Percentiles rank a stretch among this genome's conserved stretches.
phyloP scores from a whole-genome alignment of 2,888 invertebrate species.

The Morpho helenor region DNA sequence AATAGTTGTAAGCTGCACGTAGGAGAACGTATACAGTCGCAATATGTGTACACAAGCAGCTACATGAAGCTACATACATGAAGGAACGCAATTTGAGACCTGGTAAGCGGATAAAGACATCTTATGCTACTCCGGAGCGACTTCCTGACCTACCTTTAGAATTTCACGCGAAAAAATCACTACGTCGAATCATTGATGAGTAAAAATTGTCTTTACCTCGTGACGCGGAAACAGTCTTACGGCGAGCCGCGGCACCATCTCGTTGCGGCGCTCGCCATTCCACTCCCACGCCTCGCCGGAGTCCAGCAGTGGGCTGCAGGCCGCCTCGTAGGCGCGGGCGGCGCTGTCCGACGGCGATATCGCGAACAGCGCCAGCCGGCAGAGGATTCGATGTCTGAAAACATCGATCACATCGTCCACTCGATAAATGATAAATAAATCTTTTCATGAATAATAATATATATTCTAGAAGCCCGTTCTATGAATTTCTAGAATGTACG shows the following conservation, averaged over 20 bases:
- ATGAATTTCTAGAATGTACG: too few relatives aligned
- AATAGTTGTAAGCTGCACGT: neutral
- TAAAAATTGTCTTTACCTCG: neutral
- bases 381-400: constrained; percentile 54
- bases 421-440: too few relatives aligned
- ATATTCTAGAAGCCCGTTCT: too few relatives aligned
- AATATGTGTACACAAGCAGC: too few relatives aligned
- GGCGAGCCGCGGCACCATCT: constrained; percentile 46
- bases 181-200: constrained; percentile 22
- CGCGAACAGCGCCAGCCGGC: constrained; percentile 51
- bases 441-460: too few relatives aligned
- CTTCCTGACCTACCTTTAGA: too few relatives aligned
- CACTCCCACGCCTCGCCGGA: constrained; percentile 39
- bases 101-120: too few relatives aligned
- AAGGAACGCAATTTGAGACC: too few relatives aligned
- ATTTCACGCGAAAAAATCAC: too few relatives aligned
- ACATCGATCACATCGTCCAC: neutral
- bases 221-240: constrained; percentile 6
- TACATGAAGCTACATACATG: too few relatives aligned
- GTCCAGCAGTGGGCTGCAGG: constrained; percentile 36
- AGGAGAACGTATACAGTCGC: too few relatives aligned
- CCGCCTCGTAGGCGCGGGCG: constrained; percentile 40
- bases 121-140: too few relatives aligned
- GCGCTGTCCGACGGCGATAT: constrained; percentile 34
- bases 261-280: constrained; percentile 34